Base-by-base conservation (phyloP, 2,888 invertebrate genomes). In the Polyploca ridens region DNA sequence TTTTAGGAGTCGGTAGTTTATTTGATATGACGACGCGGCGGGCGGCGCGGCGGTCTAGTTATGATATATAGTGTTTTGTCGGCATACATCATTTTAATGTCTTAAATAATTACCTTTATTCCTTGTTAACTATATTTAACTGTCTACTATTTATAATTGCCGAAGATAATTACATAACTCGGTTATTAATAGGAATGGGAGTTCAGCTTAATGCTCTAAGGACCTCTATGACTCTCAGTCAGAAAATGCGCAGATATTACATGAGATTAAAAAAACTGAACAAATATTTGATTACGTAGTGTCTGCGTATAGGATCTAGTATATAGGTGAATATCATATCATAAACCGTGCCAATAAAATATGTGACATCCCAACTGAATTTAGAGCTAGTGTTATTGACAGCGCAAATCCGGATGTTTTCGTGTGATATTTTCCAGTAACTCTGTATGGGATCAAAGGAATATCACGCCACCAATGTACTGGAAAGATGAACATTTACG, bases 331-430 rank as follows among this genome's bases (percentile, higher is more conserved):
- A 35, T 16, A n/a, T 35, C 33, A 59, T 59, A 14, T 35, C 59
- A 13, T n/a, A 33, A 59, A 59, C 38, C 7, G 38, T 35, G 35
- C 33, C 59, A 35, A 59, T 59, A 59, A 61, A 61, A 60, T 19
- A 41, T 41, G 16, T 61, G 61, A 19, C 61, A 19, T 41, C 41
- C 41, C 14, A 41, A 61, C 38, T 61, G 11, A 61, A 61, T 41
- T 38, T 61, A 41, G 41, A 44, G 27, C 16, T 61, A 41, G 41
- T 27, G 60, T 41, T 41, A 60, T 60, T 60, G 38, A 41, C 41
- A 61, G 41, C n/a, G 41, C 11, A 61, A 61, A 61, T 61, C 61
- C 41, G 60, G 60, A 61, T 61, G 44, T 41, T 41, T 61, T 38
- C 13, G 41, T 41, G 61, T 41, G 41, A 61, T 41, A 61, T 41